Conservation (phyloP, 2,797 vertebrate genomes). For the Spizella passerina region DNA sequence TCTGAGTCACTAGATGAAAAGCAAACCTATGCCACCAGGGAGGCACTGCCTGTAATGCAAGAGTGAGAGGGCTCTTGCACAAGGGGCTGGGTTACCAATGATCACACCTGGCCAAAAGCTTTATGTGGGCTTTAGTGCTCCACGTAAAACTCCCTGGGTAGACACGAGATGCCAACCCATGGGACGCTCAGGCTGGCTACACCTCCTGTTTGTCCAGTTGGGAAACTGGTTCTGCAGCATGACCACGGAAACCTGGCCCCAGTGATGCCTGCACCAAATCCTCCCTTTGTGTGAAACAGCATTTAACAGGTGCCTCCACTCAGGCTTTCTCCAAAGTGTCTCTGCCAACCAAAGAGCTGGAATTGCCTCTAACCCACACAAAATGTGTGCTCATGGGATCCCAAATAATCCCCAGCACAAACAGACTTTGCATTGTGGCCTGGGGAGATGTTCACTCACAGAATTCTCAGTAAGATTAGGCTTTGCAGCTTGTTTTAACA, state of each 20-base stretch:
- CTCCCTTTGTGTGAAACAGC: not conserved
- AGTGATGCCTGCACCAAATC: rapidly evolving
- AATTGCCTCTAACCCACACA: not conserved
- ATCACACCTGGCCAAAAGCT: not conserved
- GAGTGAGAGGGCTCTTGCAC: not conserved
- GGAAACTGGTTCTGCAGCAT: not conserved
- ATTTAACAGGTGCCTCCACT: not conserved
- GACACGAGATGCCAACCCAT: rapidly evolving
- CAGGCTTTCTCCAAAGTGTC: not conserved
- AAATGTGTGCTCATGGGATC: not conserved
- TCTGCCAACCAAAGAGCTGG: not conserved
- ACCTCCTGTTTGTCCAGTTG: not conserved
- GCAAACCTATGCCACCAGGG: not conserved
- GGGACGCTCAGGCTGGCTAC: rapidly evolving
- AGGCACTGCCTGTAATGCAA: not conserved
- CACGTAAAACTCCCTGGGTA: not conserved
- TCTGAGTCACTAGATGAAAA: slow-evolving; percentile 15
- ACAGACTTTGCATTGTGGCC: not conserved
- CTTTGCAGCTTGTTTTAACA: not conserved
- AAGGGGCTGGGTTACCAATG: rapidly evolving
- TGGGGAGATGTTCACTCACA: not conserved
- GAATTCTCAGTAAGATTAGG: not conserved
- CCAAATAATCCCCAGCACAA: not conserved
- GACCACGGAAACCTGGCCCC: not conserved
- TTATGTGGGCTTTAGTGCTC: not conserved